Evolutionary conservation across 2,888 invertebrate genomes (phyloP), one percentile per base, ranked within the genome.

Genomic region (Phaedon cochleariae): DNA sequence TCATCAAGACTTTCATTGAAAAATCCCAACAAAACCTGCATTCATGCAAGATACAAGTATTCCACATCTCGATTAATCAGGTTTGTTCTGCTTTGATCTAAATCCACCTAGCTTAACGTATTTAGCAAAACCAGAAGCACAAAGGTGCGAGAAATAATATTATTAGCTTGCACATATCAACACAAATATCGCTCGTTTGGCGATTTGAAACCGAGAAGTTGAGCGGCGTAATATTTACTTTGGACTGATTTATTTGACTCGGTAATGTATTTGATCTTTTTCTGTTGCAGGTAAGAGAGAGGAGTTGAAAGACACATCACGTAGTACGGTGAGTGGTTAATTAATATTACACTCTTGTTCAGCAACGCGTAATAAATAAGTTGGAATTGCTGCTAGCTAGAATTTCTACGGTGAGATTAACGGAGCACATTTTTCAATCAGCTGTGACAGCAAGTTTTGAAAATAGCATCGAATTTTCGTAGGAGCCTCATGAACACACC

Each of bases 321-420:
- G 69, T 62, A 59, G 54, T 66, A 67, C 71, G 79, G 77, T 79
- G 81, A 81, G 80, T 79, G 74, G 70, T 80, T 79, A 79, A 81
- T 81, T 81, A 81, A 81, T 81, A 79, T 79, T 76, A 74, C 77
- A 76, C 77, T 77, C 78, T 78, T 79, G 78, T 80, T 77, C 76
- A 74, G 74, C 74, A 76, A 69, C 62, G 67, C 22, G 78, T 73
- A 77, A 80, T 80, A 80, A 80, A 80, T 79, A 80, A 80, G 76
- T 77, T 77, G 31, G 75, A 77, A 79, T 77, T 78, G 77, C 76
- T 72, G 64, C 41, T 76, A 74, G 77, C 75, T 68, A 70, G 73
- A 73, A 72, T 77, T 77, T 73, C 67, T 69, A 68, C 68, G 59
- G 63, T n/a, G 59, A 65, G 68, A 72, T 72, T 67, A 68, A 72